Evolutionary conservation across 2,797 vertebrate genomes (phyloP).

Genomic region (Pangasius larnaudii): DNA sequence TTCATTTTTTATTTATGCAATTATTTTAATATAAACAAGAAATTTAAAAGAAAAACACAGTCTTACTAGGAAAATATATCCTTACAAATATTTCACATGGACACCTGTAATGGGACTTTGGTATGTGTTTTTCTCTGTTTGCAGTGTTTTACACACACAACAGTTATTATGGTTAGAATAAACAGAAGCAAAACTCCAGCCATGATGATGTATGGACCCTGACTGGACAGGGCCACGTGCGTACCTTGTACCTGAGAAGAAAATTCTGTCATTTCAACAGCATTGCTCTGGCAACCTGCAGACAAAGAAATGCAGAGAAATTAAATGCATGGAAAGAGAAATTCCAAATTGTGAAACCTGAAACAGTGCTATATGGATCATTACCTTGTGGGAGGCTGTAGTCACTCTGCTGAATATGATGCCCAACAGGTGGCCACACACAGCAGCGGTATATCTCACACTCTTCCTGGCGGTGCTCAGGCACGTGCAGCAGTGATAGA

Average conservation of each 20-base stretch:
- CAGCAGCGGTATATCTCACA: slow-evolving; percentile 37
- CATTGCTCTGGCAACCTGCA: slow-evolving; percentile 20
- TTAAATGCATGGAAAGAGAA: background rate
- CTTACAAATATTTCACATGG: background rate
- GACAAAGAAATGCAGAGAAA: background rate
- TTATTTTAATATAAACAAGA: too few relatives aligned
- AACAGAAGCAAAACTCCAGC: background rate
- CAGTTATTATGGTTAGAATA: background rate
- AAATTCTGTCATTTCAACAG: background rate
- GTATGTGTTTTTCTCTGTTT: background rate
- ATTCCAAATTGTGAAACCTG: background rate
- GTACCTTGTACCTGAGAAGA: background rate
- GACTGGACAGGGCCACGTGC: too few relatives aligned
- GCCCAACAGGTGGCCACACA: slow-evolving; percentile 44
- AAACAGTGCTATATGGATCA: background rate
- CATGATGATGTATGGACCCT: background rate
- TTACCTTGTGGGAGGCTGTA: slow-evolving; percentile 27
- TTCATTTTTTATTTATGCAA: background rate
- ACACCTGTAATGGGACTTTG: background rate
- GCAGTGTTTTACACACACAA: background rate
- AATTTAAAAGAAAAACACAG: background rate
- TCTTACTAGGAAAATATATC: background rate
- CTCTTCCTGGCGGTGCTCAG: background rate
- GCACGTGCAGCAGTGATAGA: slow-evolving; percentile 14
- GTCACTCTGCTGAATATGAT: slow-evolving; percentile 24